Evolutionary conservation across 1,140 invertebrate species (phyloP).

Genomic region (Medauroidea extradentata): DNA sequence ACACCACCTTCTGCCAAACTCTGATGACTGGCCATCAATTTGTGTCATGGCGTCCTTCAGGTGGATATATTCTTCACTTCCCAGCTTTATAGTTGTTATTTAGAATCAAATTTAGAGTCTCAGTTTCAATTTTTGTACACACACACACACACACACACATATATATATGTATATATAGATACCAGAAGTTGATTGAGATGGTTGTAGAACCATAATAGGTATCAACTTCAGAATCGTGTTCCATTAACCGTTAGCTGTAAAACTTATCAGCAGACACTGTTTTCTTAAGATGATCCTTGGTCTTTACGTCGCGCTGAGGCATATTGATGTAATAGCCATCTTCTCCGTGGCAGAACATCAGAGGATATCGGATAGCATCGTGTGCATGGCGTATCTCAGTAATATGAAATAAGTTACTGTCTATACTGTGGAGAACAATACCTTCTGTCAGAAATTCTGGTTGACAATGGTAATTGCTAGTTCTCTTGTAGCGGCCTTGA

Average conservation of each 20-base stretch:
- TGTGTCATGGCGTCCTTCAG: constrained; percentile 24
- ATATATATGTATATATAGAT: too few species aligned
- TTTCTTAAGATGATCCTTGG: too few species aligned
- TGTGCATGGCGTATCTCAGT: constrained; percentile 31
- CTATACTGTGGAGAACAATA: background rate
- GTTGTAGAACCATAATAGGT: constrained; percentile 28
- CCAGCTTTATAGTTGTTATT: constrained; percentile 34
- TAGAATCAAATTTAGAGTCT: constrained; percentile 34
- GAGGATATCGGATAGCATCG: constrained; percentile 22
- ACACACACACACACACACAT: too few species aligned
- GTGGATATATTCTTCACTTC: constrained; percentile 32
- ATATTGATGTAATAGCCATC: constrained; percentile 2
- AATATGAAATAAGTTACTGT: constrained; percentile 20
- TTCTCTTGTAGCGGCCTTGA: constrained; percentile 20
- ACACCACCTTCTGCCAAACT: too few species aligned
- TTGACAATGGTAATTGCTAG: constrained; percentile 20
- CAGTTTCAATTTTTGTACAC: constrained; percentile 39
- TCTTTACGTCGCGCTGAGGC: too few species aligned
- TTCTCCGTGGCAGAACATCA: too few species aligned
- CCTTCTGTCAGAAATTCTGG: constrained; percentile 3
- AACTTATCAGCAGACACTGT: constrained; percentile 27
- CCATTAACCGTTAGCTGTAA: constrained; percentile 33
- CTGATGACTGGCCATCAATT: too few species aligned
- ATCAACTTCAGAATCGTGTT: constrained; percentile 26
- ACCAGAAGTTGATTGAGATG: constrained; percentile 37